Evolutionary conservation across 2,797 vertebrate genomes (phyloP).

Genomic region (Champsocephalus esox): DNA sequence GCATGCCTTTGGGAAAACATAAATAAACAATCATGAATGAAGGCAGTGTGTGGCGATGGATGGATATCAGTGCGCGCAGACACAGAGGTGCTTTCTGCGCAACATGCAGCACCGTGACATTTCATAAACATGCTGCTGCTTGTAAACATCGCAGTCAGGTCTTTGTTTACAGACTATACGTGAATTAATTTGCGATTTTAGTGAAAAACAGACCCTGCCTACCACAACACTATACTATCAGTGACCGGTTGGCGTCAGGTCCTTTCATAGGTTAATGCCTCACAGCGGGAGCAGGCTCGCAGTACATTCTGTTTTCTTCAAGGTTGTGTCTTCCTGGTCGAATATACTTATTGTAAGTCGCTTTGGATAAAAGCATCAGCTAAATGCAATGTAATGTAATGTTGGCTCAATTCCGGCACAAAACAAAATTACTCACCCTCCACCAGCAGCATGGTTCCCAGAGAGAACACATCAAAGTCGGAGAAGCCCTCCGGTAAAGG

Average conservation of each 20-base stretch:
- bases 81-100: constrained; percentile 4
- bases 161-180: background rate
- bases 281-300: constrained; percentile 12
- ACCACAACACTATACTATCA: background rate
- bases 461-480: constrained; percentile 92
- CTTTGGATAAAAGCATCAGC: too few relatives aligned
- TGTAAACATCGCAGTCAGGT: background rate
- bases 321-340: too few relatives aligned
- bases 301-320: background rate
- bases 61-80: constrained; percentile 9
- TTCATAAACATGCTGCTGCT: background rate
- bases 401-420: constrained; percentile 51
- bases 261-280: constrained; percentile 39
- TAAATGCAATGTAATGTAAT: background rate
- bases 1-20: constrained; percentile 84
- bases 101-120: background rate
- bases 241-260: constrained; percentile 29
- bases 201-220: background rate
- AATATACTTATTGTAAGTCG: too few relatives aligned
- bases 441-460: constrained; percentile 92
- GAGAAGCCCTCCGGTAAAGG: constrained; percentile 92
- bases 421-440: constrained; percentile 89
- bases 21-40: background rate
- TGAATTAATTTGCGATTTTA: background rate
- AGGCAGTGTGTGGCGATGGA: background rate